Conservation (phyloP, 2,888 invertebrate genomes). For the Ditula angustiorana region DNA sequence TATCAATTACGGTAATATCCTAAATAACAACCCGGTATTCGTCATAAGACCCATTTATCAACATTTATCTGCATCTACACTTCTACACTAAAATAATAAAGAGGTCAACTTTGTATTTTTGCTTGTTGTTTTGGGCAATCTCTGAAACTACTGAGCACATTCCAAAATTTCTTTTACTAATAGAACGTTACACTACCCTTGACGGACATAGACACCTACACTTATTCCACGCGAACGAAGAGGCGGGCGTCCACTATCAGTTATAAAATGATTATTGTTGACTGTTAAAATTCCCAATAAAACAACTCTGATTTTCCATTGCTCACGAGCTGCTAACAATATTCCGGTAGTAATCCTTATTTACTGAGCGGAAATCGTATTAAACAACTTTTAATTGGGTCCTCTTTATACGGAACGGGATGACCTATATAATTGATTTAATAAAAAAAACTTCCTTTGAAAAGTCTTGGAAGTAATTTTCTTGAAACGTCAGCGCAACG, state of each 20-base stretch:
- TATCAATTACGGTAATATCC: too few relatives aligned
- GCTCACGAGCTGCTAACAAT: conserved; percentile 18
- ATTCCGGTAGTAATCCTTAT: conserved; percentile 34
- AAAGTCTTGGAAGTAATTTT: background rate
- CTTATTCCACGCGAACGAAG: background rate
- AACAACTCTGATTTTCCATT: background rate
- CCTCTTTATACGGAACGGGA: conserved; percentile 37
- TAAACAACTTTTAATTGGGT: conserved; percentile 45
- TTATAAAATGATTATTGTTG: background rate
- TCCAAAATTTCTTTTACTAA: too few relatives aligned
- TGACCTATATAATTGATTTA: conserved; percentile 44
- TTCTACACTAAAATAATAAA: too few relatives aligned
- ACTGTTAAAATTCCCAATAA: conserved; percentile 1
- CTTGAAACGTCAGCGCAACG: background rate
- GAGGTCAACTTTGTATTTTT: too few relatives aligned
- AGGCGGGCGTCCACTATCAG: background rate
- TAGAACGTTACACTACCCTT: too few relatives aligned
- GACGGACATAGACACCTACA: too few relatives aligned
- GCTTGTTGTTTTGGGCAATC: too few relatives aligned
- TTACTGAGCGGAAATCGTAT: conserved; percentile 39
- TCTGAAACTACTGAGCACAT: too few relatives aligned
- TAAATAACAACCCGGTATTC: too few relatives aligned
- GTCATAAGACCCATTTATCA: too few relatives aligned
- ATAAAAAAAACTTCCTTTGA: background rate
- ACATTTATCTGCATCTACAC: too few relatives aligned